Evolutionary conservation across 2,888 invertebrate genomes (phyloP).

Genomic region (Leptopterna dolabrata): DNA sequence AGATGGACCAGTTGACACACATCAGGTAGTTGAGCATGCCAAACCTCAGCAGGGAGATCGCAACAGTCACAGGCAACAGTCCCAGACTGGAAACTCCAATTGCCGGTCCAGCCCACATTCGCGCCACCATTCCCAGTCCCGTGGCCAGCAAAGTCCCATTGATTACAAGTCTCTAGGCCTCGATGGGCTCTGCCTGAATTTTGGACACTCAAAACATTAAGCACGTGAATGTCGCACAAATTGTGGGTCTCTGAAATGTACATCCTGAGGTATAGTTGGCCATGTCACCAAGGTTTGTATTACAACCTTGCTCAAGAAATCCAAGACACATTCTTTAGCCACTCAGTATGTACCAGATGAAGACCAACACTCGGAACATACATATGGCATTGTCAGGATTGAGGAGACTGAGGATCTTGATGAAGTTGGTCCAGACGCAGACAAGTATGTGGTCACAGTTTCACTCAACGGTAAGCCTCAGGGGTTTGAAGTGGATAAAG

Average conservation of each 20-base stretch:
- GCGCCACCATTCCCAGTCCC: background rate
- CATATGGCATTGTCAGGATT: too few species aligned
- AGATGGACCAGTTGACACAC: background rate
- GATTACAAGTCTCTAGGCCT: constrained; percentile 13
- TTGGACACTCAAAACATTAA: constrained; percentile 42
- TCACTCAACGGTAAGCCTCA: too few species aligned
- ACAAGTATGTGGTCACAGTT: too few species aligned
- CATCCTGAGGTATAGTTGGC: constrained; percentile 37
- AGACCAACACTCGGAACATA: too few species aligned
- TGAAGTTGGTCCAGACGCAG: too few species aligned
- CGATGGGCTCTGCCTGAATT: constrained; percentile 31
- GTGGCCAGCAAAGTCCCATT: background rate
- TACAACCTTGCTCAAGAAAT: too few species aligned
- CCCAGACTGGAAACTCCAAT: background rate
- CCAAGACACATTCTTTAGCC: too few species aligned
- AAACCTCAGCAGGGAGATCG: background rate
- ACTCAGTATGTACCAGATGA: too few species aligned
- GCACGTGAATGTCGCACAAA: constrained; percentile 35
- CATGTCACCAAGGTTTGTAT: too few species aligned
- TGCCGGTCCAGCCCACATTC: too few species aligned
- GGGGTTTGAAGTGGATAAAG: too few species aligned
- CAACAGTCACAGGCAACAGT: background rate
- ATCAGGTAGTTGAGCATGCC: background rate
- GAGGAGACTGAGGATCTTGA: too few species aligned
- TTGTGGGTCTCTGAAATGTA: constrained; percentile 15